Conservation (phyloP, 2,888 invertebrate species). For the Subacronicta megacephala region DNA sequence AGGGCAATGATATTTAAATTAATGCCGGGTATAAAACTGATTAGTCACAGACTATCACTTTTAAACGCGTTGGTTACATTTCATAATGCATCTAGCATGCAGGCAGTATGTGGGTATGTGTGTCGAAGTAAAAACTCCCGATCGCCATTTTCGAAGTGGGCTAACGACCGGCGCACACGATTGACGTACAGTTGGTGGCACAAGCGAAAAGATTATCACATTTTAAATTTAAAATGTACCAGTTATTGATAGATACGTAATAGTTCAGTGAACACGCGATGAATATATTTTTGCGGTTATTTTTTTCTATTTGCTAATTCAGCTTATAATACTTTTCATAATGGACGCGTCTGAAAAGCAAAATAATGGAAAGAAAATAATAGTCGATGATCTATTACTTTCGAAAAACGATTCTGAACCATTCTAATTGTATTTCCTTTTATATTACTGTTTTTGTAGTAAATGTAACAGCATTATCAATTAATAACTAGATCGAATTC, state of each 20-base stretch:
- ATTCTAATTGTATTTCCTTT: neutral
- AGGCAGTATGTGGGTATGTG: constrained; percentile 53
- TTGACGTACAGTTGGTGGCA: constrained; percentile 17
- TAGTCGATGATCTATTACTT: constrained; percentile 9
- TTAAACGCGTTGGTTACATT: constrained; percentile 38
- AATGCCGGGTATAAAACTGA: constrained; percentile 26
- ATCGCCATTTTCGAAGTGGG: constrained; percentile 50
- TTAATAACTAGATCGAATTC: constrained; percentile 44
- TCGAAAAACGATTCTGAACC: neutral
- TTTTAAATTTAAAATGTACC: constrained; percentile 16
- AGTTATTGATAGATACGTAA: constrained; percentile 18
- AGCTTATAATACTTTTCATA: neutral
- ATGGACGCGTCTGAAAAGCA: neutral
- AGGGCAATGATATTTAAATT: constrained; percentile 29
- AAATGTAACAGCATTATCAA: constrained; percentile 35
- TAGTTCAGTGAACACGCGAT: constrained; percentile 9
- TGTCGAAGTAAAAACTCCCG: constrained; percentile 53
- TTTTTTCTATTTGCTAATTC: neutral
- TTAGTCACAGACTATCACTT: constrained; percentile 57
- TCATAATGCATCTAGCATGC: constrained; percentile 60
- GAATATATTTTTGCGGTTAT: constrained; percentile 4
- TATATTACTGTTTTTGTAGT: constrained; percentile 21
- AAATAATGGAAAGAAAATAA: no score
- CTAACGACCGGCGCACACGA: constrained; percentile 53
- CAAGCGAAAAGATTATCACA: constrained; percentile 28